Evolutionary conservation across 2,113 vertebrate genomes (phyloP).

Genomic region (Carlito syrichta): DNA sequence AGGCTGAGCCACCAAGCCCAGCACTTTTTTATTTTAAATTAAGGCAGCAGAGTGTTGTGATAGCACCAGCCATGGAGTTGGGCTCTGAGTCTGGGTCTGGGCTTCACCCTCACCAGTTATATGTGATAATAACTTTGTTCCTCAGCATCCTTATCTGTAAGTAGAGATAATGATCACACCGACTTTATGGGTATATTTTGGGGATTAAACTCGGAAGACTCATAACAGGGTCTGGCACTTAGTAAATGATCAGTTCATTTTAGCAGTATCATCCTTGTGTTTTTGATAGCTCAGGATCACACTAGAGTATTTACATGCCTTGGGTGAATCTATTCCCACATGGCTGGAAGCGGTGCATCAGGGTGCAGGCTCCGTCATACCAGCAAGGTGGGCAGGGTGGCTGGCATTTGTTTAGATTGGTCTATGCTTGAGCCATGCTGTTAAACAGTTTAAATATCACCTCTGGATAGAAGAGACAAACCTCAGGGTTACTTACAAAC

Average conservation of each 20-base stretch:
- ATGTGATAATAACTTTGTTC: fast-evolving
- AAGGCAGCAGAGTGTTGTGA: fast-evolving
- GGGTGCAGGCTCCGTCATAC: neutral
- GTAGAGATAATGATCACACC: neutral
- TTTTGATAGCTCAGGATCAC: no score
- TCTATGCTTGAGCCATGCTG: neutral
- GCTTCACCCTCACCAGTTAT: fast-evolving
- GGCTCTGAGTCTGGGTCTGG: neutral
- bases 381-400: fast-evolving
- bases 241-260: neutral
- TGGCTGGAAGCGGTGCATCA: neutral
- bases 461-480: neutral
- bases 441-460: neutral
- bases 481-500: neutral
- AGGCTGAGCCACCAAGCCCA: no score
- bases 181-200: fast-evolving
- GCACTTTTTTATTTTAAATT: neutral
- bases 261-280: fast-evolving
- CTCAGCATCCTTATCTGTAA: neutral
- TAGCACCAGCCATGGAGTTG: fast-evolving
- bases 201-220: neutral
- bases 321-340: fast-evolving
- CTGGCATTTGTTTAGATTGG: fast-evolving
- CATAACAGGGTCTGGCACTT: neutral
- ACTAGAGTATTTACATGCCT: fast-evolving